Evolutionary conservation across 2,113 vertebrate genomes (phyloP).

Genomic region (Okapia johnstoni): DNA sequence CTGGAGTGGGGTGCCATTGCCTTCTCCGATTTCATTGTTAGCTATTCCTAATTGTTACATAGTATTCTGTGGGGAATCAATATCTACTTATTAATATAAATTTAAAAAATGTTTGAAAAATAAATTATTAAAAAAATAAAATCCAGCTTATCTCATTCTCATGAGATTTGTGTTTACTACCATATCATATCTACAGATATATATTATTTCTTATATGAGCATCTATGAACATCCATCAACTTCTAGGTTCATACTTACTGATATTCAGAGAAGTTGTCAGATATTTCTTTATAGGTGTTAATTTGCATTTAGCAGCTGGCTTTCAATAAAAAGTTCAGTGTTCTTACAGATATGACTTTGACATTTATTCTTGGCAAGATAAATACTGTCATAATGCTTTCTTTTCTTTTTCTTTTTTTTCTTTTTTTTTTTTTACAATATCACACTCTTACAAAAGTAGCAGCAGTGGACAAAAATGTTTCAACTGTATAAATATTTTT

Average conservation of each 20-base stretch:
- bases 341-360: constrained; percentile 67
- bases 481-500: constrained; percentile 65
- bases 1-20: too few relatives aligned
- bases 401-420: not conserved
- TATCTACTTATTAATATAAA: not conserved
- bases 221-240: not conserved
- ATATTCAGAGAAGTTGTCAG: constrained; percentile 43
- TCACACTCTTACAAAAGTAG: constrained; percentile 23
- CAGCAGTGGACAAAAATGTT: constrained; percentile 38
- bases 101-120: not conserved
- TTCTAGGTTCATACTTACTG: constrained; percentile 48
- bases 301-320: constrained; percentile 71
- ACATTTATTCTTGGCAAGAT: constrained; percentile 76
- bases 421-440: constrained; percentile 54
- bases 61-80: not conserved
- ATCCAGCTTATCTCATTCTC: not conserved
- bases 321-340: constrained; percentile 63
- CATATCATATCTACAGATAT: not conserved
- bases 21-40: too few relatives aligned
- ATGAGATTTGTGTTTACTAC: constrained; percentile 1
- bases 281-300: constrained; percentile 63
- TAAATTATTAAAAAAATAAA: not conserved
- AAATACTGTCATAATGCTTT: constrained; percentile 71
- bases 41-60: not conserved
- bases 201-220: not conserved